Evolutionary conservation across 2,797 vertebrate species (phyloP).

Genomic region (Neosilurus hyrtlii): DNA sequence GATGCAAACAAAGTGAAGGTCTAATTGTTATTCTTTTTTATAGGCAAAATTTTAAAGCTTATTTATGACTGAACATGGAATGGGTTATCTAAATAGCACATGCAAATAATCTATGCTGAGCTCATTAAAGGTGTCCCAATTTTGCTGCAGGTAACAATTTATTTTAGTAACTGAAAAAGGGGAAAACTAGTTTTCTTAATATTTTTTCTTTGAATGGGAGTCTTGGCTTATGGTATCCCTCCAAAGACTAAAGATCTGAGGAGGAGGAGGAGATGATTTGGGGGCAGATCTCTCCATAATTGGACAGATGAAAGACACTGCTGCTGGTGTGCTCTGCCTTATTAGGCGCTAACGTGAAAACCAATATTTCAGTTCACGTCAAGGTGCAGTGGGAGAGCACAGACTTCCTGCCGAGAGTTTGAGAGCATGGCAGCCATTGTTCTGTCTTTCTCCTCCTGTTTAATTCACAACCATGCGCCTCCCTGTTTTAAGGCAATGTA

Average conservation of each 20-base stretch:
- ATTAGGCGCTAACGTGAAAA: slow-evolving; percentile 86
- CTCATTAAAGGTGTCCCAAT: slow-evolving; percentile 82
- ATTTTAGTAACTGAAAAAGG: background rate
- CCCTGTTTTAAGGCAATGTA: slow-evolving; percentile 58
- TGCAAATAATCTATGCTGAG: slow-evolving; percentile 77
- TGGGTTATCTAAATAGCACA: slow-evolving; percentile 20
- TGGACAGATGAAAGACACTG: slow-evolving; percentile 84
- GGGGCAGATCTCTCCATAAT: slow-evolving; percentile 82
- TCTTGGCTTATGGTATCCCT: slow-evolving; percentile 1
- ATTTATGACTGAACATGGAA: slow-evolving; percentile 54
- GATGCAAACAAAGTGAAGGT: slow-evolving; percentile 8
- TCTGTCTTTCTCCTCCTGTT: slow-evolving; percentile 56
- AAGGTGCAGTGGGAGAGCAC: slow-evolving; percentile 70
- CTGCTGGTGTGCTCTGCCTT: slow-evolving; percentile 73
- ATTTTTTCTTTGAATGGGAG: slow-evolving; percentile 18
- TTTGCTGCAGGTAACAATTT: background rate
- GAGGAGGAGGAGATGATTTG: slow-evolving; percentile 84
- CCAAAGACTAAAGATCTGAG: slow-evolving; percentile 43
- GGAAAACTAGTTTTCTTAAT: slow-evolving; percentile 10
- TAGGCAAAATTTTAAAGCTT: slow-evolving; percentile 47
- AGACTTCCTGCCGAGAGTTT: slow-evolving; percentile 63
- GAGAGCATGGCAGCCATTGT: slow-evolving; percentile 55
- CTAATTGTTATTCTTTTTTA: slow-evolving; percentile 43
- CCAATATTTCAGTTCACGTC: slow-evolving; percentile 78
- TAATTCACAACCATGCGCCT: slow-evolving; percentile 61